A percentile compares a stretch with the other conserved stretches of the same genome.
phyloP scores from a whole-genome alignment of 2,797 vertebrate genomes.

The Scomberomorus guttatus region DNA sequence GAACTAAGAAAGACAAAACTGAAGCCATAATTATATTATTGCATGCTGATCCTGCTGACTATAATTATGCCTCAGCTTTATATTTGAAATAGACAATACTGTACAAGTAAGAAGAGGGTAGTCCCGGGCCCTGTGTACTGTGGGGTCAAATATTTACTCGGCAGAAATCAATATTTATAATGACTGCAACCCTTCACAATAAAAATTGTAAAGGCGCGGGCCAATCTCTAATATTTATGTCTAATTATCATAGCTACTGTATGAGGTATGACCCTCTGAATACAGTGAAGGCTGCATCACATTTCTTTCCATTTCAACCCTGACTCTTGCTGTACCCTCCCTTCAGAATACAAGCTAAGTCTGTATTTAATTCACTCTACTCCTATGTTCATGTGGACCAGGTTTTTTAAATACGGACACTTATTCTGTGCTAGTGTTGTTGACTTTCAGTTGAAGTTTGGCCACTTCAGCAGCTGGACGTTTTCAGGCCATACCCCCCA shows the following conservation, averaged over 20 bases:
- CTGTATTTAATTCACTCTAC: slow-evolving; percentile 2
- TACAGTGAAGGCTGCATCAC: slow-evolving; percentile 5
- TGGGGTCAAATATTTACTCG: background rate
- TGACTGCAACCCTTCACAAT: background rate
- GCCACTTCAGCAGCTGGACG: slow-evolving; percentile 24
- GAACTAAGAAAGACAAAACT: background rate
- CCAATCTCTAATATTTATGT: background rate
- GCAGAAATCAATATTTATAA: background rate
- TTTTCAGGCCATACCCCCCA: slow-evolving; percentile 32
- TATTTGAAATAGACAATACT: background rate
- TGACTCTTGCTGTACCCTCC: background rate
- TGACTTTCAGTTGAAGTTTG: slow-evolving; percentile 23
- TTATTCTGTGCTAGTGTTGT: slow-evolving; percentile 2
- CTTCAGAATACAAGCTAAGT: background rate
- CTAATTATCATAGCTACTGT: background rate
- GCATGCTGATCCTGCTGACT: background rate
- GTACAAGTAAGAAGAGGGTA: background rate
- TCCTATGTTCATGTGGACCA: slow-evolving; percentile 1
- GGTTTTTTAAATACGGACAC: slow-evolving; percentile 18
- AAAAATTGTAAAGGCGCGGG: background rate
- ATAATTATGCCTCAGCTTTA: background rate
- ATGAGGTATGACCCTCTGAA: background rate
- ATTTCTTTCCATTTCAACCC: slow-evolving; percentile 10
- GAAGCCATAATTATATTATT: background rate
- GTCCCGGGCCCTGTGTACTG: background rate